Evolutionary conservation across 1,140 invertebrate species (phyloP), one percentile per base, ranked within the genome.

Genomic region (Polyergus mexicanus): DNA sequence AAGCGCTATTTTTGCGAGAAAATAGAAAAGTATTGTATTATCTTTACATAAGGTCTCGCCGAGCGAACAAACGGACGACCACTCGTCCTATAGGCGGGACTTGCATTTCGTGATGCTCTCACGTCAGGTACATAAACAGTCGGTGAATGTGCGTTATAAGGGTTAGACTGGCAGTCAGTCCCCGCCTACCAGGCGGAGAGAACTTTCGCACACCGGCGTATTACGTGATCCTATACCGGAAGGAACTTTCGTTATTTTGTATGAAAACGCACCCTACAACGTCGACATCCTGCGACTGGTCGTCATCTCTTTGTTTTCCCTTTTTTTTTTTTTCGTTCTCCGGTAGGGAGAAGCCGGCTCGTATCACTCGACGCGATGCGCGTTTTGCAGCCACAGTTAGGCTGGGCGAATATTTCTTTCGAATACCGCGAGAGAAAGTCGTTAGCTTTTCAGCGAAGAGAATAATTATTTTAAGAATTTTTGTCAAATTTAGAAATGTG

Each of bases 101-200:
- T 88, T 75, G 87, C 76, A 71, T 88, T 88, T 86, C 87, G 84
- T 87, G 85, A 86, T 69, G 76, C 69, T 65, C 88, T 88, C 77
- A 56, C 74, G 71, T 83, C 80, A 66, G 72, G 86, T 88, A 76
- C 76, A 83, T 87, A 88, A 88, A 89, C 87, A 81, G 60, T 80
- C 69, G 77, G 69, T 54, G 60, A 84, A 84, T 77, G 74, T 84
- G 81, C 81, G 81, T 84, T 66, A 51, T 84, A 76, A 51, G 74
- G 81, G 81, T 84, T 84, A 84, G 81, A 62, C 72, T 77, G 81
- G 74, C 72, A 84, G 47, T 74, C 72, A 60, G 60, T 47, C 81
- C 81, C 76, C 81, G 81, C 81, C 81, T 84, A 77, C 81, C 71
- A 62, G 81, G 74, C 81, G 81, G 81, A 77, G 81, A 77, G 72